A percentile compares a stretch with the other conserved stretches of the same genome.
Conservation (phyloP, 1,140 invertebrate species). For the Drosophila saltans region DNA sequence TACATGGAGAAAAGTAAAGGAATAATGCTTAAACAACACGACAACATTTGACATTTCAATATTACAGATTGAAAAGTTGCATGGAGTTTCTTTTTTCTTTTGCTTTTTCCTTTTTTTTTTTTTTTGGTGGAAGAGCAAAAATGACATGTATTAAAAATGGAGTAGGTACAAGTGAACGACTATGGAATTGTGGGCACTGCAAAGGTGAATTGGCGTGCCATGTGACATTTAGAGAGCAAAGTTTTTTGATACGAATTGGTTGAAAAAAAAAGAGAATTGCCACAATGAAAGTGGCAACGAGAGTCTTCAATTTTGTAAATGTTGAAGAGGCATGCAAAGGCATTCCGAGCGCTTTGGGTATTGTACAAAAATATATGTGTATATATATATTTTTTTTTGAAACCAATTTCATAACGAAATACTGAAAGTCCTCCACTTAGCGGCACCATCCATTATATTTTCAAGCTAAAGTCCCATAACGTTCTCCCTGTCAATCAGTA, state of each 20-base stretch:
- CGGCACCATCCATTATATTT: conserved; percentile 11
- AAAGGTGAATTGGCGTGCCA: conserved; percentile 1
- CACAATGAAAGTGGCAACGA: conserved; percentile 1
- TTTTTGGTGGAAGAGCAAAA: conserved; percentile 13
- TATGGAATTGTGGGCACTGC: not conserved
- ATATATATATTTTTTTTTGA: not conserved
- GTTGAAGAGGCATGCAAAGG: conserved; percentile 9
- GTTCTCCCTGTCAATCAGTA: conserved; percentile 15
- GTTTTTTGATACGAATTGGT: not conserved
- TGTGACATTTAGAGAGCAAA: conserved; percentile 14
- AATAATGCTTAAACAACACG: conserved; percentile 44
- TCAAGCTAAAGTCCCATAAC: conserved; percentile 11
- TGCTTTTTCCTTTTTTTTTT: not conserved
- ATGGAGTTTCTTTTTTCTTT: not conserved
- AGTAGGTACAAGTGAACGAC: not conserved
- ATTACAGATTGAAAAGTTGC: conserved; percentile 41
- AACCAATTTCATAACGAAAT: conserved; percentile 2
- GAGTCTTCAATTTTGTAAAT: conserved; percentile 5
- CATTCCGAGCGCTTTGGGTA: not conserved
- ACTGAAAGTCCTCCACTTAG: not conserved
- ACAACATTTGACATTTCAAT: conserved; percentile 66
- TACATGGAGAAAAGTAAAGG: not conserved
- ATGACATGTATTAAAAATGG: conserved; percentile 61
- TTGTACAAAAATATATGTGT: not conserved
- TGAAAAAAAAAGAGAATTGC: not conserved